Percentiles rank a stretch among this genome's conserved stretches.
Conservation (phyloP, 2,113 vertebrate species). For the Macrotis lagotis region DNA sequence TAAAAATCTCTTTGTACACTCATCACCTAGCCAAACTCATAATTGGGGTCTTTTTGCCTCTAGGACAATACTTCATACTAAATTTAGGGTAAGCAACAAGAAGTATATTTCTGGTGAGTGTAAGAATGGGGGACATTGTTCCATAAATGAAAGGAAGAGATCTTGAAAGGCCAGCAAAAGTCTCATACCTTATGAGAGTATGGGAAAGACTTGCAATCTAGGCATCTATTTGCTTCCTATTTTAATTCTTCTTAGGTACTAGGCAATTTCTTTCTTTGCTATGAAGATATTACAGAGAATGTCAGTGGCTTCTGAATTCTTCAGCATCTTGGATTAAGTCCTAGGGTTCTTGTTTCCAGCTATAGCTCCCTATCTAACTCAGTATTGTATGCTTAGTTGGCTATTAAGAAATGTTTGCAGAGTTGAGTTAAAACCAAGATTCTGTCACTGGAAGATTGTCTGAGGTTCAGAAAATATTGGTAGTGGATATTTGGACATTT, state of each 20-base stretch:
- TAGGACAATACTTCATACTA: not conserved
- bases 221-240: not conserved
- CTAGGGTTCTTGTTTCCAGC: not conserved
- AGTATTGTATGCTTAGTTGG: not conserved
- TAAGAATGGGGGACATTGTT: not conserved
- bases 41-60: not conserved
- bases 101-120: not conserved
- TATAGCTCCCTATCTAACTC: not conserved
- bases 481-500: not conserved
- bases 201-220: not conserved
- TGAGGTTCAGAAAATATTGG: not conserved
- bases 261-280: not conserved
- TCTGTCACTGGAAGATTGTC: not conserved
- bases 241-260: not conserved
- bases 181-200: not conserved
- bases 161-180: not conserved
- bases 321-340: not conserved
- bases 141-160: not conserved
- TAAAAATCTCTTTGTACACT: not conserved
- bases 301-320: not conserved
- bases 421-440: not conserved
- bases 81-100: not conserved
- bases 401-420: not conserved
- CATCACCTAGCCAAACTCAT: not conserved
- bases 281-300: not conserved